Base-by-base conservation (phyloP, 1,140 invertebrate species). In the Chrysomallon squamiferum region DNA sequence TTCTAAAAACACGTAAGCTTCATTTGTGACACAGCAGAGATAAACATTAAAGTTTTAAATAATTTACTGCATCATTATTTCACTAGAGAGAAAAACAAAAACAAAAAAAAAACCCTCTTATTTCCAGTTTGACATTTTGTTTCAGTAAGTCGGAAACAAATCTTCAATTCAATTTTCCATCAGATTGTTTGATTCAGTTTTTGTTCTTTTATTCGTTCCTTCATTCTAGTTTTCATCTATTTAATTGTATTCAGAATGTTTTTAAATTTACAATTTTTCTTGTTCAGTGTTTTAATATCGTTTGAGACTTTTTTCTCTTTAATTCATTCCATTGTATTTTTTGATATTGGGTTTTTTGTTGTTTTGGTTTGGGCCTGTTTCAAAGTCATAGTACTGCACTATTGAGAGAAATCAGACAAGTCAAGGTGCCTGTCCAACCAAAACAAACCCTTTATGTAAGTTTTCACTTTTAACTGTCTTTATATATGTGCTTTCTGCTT, bases 241-340 rank as follows among this genome's bases (percentile, higher is more conserved):
- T 54, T 54, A 27, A 54, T 54, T 54, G 50, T 54, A 54, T 54
- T 54, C 50, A 27, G 22, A 30, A 54, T 25, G 29, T 25, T 54
- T 54, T 54, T 54, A 25, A 20, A 54, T 54, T 54, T 54, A 27
- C 50, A 27, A 54, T 54, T 54, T 47, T 54, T 54, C 50, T 54
- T 54, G 50, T 54, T 54, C 50, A 54, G 50, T 54, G 50, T 54
- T 54, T 54, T 52, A 27, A 27, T 54, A 25, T 54, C 25, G 50
- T 54, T 54, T 54, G 50, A 54, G 50, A 54, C 22, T 54, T 54
- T 54, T 54, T 54, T 54, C 50, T 54, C 50, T 54, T 54, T n/a
- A 22, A 54, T 54, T 54, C 50, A 54, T 54, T 54, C 50, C 50
- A 54, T 54, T 25, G 29, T 27, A 54, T 54, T 38, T n/a, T 27